Percentiles rank a stretch among this genome's conserved stretches.
phyloP scores from a whole-genome alignment of 2,888 invertebrate species.

The Deilephila porcellus region DNA sequence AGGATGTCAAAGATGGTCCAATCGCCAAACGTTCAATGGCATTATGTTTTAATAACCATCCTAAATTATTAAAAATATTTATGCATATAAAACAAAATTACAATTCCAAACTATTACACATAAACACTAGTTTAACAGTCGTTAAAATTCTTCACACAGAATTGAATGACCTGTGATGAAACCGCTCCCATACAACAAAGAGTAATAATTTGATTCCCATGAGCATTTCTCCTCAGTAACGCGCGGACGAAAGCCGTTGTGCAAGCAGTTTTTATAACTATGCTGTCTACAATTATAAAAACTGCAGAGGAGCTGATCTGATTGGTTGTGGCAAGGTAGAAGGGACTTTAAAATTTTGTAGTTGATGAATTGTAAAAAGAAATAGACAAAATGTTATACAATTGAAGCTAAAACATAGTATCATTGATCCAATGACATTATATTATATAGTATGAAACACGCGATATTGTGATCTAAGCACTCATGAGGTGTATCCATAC shows the following conservation, averaged over 20 bases:
- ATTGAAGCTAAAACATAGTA: no score
- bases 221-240: conserved; percentile 24
- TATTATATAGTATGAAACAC: no score
- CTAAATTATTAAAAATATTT: not conserved
- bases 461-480: no score
- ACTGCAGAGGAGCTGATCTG: not conserved
- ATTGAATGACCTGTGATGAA: conserved; percentile 24
- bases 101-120: not conserved
- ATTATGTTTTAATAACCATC: no score
- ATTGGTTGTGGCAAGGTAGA: conserved; percentile 11
- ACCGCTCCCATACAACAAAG: conserved; percentile 25
- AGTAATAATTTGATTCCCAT: conserved; percentile 23
- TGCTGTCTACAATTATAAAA: conserved; percentile 5
- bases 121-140: not conserved
- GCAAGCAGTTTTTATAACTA: conserved; percentile 3
- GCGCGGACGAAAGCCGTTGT: conserved; percentile 25
- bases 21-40: no score
- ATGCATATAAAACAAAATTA: not conserved
- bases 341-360: not conserved
- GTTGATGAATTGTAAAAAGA: no score
- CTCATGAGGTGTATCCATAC: no score
- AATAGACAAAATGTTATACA: no score
- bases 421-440: no score
- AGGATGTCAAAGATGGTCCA: no score
- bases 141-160: conserved; percentile 18